Base-by-base conservation (phyloP, 2,113 vertebrate species). In the Toxostoma redivivum region DNA sequence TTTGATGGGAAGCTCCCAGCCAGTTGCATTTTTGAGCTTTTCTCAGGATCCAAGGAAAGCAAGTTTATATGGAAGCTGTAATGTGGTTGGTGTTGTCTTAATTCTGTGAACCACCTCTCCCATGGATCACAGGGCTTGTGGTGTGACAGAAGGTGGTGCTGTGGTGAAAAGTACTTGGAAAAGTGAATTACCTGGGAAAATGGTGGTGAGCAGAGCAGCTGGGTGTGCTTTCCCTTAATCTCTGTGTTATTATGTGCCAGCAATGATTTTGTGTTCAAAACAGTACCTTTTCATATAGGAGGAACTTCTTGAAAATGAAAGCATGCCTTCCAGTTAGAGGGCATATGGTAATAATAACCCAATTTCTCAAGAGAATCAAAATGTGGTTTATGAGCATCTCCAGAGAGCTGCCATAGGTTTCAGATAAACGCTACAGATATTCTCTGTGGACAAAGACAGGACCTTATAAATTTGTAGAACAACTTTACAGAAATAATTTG, bases 11-110 rank as follows among this genome's bases (percentile, higher is more conserved):
- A 71, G 12, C 19, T 88, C 13, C 7, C 23, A 21, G 11, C 22
- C 35, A 44, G 24, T 3, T 54, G 24, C 13, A 37, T 7, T 58
- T 81, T 10, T n/a, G 42, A 69, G 17, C 8, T 37, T 60, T 82
- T 77, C 42, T 53, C 7, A 28, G 50, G 45, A n/a, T 17, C 13
- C 13, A 16, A 56, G 60, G 53, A 44, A 38, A 72, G 30, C 23
- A 33, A 6, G 16, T 35, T 62, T 47, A 16, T 14, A 3, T 53
- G 72, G 77, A 70, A 78, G 56, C 65, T 6, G 2, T 23, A 4
- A 22, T 6, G 11, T 53, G 27, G 14, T 44, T 81, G 67, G 33
- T 0, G 0, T 4, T 70, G 42, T 31, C 40, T 65, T 58, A 12
- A 7, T 65, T 35, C 70, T 37, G 5, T 35, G 31, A 76, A 33